Evolutionary conservation across 2,888 invertebrate genomes (phyloP).

Genomic region (Eubasilissa splendida): DNA sequence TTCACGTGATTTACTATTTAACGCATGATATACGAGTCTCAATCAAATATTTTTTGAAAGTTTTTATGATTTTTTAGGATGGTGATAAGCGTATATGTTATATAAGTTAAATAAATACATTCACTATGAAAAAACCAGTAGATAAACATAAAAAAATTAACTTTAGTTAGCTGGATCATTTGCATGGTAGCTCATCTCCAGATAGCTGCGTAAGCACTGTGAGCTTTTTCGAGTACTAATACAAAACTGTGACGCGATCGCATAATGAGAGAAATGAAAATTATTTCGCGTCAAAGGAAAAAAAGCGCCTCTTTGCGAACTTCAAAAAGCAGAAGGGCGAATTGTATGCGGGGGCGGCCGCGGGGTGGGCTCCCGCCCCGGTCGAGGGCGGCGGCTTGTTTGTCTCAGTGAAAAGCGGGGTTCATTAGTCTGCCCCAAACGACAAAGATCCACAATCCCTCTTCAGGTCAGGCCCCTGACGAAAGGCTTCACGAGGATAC

Average conservation of each 20-base stretch:
- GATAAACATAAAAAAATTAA: background rate
- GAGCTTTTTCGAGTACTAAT: slow-evolving; percentile 27
- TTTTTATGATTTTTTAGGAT: too few relatives aligned
- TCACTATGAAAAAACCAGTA: too few relatives aligned
- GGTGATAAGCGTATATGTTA: too few relatives aligned
- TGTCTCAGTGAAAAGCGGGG: slow-evolving; percentile 52
- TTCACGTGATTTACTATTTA: too few relatives aligned
- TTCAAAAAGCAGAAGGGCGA: slow-evolving; percentile 35
- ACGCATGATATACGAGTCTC: too few relatives aligned
- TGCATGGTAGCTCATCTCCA: slow-evolving; percentile 10
- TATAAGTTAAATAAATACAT: too few relatives aligned
- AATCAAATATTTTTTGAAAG: too few relatives aligned
- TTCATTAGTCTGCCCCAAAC: slow-evolving; percentile 54
- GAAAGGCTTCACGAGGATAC: slow-evolving; percentile 27
- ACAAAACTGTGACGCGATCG: slow-evolving; percentile 37
- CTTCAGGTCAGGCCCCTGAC: slow-evolving; percentile 17
- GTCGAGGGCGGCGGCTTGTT: slow-evolving; percentile 50
- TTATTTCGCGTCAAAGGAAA: slow-evolving; percentile 41
- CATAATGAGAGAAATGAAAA: slow-evolving; percentile 43
- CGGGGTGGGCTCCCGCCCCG: slow-evolving; percentile 11
- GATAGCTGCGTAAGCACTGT: slow-evolving; percentile 26
- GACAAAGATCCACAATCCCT: slow-evolving; percentile 51
- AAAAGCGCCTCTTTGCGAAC: slow-evolving; percentile 24
- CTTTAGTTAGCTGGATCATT: slow-evolving; percentile 1
- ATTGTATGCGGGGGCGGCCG: slow-evolving; percentile 1